Evolutionary conservation across 2,888 invertebrate genomes (phyloP), one percentile per base, ranked within the genome.

Genomic region (Iphiclides podalirius): DNA sequence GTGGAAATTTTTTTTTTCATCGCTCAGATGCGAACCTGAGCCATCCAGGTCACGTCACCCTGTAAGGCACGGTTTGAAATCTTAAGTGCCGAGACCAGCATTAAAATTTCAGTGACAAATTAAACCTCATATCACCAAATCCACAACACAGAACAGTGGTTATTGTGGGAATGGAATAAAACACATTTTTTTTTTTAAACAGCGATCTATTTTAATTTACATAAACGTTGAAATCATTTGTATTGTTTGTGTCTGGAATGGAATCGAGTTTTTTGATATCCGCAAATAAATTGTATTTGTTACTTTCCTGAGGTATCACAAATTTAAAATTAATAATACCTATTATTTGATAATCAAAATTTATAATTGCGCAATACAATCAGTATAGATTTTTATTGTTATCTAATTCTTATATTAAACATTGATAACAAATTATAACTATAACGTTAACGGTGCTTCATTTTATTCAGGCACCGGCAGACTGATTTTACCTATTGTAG

Each of bases 151-250:
- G n/a, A n/a, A n/a, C n/a, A n/a, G n/a, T n/a, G n/a, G n/a, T n/a
- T n/a, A n/a, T n/a, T n/a, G n/a, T n/a, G n/a, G n/a, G n/a, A n/a
- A n/a, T n/a, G n/a, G n/a, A n/a, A n/a, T n/a, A 43, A 39, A 12
- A 33, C n/a, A 15, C 4, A 17, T 39, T 43, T 41, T n/a, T 6
- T 38, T 41, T 41, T 46, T 45, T 26, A n/a, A 51, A 47, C 46
- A 51, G 41, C 42, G 26, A 51, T 46, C 46, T 47, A 47, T 43
- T 50, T 43, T 33, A 38, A 38, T 43, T 50, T 44, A 50, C 39
- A 40, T 35, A 16, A 44, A 50, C 16, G 26, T 40, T 12, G 28
- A 44, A 44, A 42, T 15, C n/a, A 37, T 34, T 43, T 28, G 16
- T 44, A 34, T 34, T 34, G 9, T 11, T 15, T 33, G 33, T 28